Evolutionary conservation across 2,888 invertebrate genomes (phyloP), one percentile per base, ranked within the genome.

Genomic region (Heliconius hortense): DNA sequence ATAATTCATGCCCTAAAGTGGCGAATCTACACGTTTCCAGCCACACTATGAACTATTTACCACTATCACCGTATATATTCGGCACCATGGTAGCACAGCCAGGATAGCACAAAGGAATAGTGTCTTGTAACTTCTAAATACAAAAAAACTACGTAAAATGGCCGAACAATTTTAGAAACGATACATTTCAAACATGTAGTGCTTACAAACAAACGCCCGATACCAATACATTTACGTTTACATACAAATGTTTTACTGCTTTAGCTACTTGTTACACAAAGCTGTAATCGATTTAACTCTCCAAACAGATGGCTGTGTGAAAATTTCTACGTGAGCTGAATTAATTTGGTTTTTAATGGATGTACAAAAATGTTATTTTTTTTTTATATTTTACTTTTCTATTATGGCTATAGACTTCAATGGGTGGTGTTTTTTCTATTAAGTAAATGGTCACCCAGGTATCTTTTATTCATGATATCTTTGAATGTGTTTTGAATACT

Each of bases 201-300:
- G 76, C 66, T 78, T 76, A 78, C 73, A 76, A 78, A 78, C 74
- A 78, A 26, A 11, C 15, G 60, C 21, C 43, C 43, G 39, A 71
- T 43, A 60, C 69, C 78, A 73, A 74, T 75, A 76, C 76, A 72
- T 76, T 77, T 71, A 71, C 72, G 79, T 73, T 75, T 70, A 76
- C 74, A 76, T 74, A 74, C 71, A 76, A 60, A 68, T 63, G 56
- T 64, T 76, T 76, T 76, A 77, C 69, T 74, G 72, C 76, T 60
- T 56, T 56, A n/a, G 56, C 74, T 59, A 64, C 72, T 76, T 76
- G 77, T 78, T 76, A 72, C 28, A 72, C 74, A 74, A 76, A 35
- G 72, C 68, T 74, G 21, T 72, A 76, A 78, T 76, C 76, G 74
- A 78, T 78, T 74, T 66, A 59, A 60, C 18, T 71, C 39, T 15